Conservation (phyloP, 2,113 vertebrate species). For the Entomyzon cyanotis region DNA sequence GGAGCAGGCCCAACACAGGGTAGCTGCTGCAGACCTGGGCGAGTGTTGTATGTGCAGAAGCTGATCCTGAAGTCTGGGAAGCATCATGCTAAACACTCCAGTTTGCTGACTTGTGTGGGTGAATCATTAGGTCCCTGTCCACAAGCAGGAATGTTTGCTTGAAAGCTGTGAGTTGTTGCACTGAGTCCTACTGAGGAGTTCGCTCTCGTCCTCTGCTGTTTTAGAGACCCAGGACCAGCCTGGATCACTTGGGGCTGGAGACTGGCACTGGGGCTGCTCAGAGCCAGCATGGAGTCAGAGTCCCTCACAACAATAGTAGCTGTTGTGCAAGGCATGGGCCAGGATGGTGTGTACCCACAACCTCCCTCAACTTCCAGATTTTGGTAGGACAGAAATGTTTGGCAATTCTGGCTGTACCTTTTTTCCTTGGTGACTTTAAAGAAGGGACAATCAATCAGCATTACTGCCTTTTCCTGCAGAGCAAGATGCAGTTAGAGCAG, state of each 20-base stretch:
- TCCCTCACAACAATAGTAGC: neutral
- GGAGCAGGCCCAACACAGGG: neutral
- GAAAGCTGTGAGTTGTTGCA: neutral
- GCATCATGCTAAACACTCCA: neutral
- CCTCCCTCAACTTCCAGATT: neutral
- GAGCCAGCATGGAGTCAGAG: neutral
- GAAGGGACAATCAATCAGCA: neutral
- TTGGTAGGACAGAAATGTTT: neutral
- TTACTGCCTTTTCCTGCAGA: neutral
- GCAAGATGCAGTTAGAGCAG: neutral
- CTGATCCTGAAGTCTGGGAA: neutral
- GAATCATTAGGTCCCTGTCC: neutral
- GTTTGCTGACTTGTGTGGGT: neutral
- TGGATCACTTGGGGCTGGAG: neutral
- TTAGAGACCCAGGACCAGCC: neutral
- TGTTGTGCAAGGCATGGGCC: neutral
- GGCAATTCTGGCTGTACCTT: neutral
- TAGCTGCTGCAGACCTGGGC: neutral
- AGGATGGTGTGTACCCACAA: rapidly evolving
- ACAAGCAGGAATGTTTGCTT: neutral
- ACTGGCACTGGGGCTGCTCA: neutral
- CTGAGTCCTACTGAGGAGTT: neutral
- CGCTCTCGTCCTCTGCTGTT: neutral
- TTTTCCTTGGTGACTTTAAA: neutral
- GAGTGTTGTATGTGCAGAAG: neutral